Conservation (phyloP, 2,888 invertebrate genomes). For the Drosophila testacea region DNA sequence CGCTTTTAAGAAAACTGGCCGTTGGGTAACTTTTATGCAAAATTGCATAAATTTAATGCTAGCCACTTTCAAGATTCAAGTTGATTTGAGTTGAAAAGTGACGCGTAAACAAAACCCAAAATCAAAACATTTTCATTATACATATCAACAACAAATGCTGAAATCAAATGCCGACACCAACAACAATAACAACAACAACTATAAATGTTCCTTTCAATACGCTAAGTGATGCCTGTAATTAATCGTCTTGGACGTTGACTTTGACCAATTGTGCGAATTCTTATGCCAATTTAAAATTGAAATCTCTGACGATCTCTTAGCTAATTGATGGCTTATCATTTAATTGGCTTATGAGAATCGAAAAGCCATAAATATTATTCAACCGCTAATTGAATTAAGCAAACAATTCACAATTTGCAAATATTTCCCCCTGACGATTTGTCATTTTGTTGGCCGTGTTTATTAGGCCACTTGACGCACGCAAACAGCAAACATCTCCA, state of each 20-base stretch:
- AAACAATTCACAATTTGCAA: slow-evolving; percentile 9
- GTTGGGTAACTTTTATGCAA: slow-evolving; percentile 14
- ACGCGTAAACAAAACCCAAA: slow-evolving; percentile 40
- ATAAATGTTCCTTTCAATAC: slow-evolving; percentile 17
- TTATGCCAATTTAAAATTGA: slow-evolving; percentile 16
- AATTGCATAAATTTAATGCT: slow-evolving; percentile 35
- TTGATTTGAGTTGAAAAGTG: slow-evolving; percentile 38
- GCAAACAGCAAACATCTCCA: slow-evolving; percentile 36
- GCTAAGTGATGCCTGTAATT: slow-evolving; percentile 45
- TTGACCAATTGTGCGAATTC: slow-evolving; percentile 60
- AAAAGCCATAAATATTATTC: slow-evolving; percentile 41
- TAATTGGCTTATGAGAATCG: slow-evolving; percentile 55
- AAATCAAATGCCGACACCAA: slow-evolving; percentile 16
- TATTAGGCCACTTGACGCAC: slow-evolving; percentile 45
- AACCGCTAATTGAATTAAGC: slow-evolving; percentile 38
- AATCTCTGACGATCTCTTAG: not conserved
- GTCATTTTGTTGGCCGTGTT: slow-evolving; percentile 32
- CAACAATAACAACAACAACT: slow-evolving; percentile 14
- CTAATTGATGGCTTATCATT: slow-evolving; percentile 40
- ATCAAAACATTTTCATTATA: slow-evolving; percentile 29
- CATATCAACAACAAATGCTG: slow-evolving; percentile 3
- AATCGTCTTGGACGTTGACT: slow-evolving; percentile 60
- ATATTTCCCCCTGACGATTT: slow-evolving; percentile 27
- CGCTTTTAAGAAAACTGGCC: slow-evolving; percentile 33
- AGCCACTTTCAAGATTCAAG: slow-evolving; percentile 33